Evolutionary conservation across 2,797 vertebrate species (phyloP).

Genomic region (Cryptoblepharus egeriae): DNA sequence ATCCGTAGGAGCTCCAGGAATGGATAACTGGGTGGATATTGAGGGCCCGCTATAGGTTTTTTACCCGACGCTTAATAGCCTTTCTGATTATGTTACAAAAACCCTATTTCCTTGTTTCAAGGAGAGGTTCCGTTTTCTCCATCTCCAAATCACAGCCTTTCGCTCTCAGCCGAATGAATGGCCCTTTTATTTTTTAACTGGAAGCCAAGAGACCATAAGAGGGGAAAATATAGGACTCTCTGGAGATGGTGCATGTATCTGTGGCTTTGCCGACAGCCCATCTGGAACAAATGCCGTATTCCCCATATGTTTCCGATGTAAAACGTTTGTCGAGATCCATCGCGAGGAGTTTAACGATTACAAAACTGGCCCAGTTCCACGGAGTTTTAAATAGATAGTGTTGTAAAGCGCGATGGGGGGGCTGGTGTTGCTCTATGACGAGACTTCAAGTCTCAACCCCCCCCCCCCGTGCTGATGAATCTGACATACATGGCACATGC

Average conservation of each 20-base stretch:
- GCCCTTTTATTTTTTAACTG: slow-evolving; percentile 41
- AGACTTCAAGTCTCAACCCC: no score
- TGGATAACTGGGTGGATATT: no score
- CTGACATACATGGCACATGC: slow-evolving; percentile 34
- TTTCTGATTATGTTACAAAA: no score
- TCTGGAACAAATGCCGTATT: slow-evolving; percentile 54
- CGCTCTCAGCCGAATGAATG: slow-evolving; percentile 18
- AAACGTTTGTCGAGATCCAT: slow-evolving; percentile 56
- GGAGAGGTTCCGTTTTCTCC: not conserved
- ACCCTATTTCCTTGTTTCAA: slow-evolving; percentile 1
- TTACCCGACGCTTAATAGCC: no score
- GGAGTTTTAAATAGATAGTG: slow-evolving; percentile 42
- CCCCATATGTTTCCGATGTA: slow-evolving; percentile 49
- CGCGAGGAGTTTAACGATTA: slow-evolving; percentile 51
- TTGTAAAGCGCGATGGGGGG: slow-evolving; percentile 30
- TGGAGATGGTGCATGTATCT: slow-evolving; percentile 36
- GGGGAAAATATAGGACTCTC: slow-evolving; percentile 38
- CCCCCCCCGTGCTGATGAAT: no score
- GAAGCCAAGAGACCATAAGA: slow-evolving; percentile 39
- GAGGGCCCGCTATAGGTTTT: no score
- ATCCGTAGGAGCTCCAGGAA: no score
- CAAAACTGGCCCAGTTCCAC: slow-evolving; percentile 52
- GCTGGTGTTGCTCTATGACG: not conserved
- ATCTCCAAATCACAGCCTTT: slow-evolving; percentile 36
- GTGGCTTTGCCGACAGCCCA: slow-evolving; percentile 42